Percentiles rank a stretch among this genome's conserved stretches.
These are phyloP conservation scores for Oscheius sp. DNA, from an alignment of 1,140 invertebrate species.

Conservation along the genomic window DNA sequence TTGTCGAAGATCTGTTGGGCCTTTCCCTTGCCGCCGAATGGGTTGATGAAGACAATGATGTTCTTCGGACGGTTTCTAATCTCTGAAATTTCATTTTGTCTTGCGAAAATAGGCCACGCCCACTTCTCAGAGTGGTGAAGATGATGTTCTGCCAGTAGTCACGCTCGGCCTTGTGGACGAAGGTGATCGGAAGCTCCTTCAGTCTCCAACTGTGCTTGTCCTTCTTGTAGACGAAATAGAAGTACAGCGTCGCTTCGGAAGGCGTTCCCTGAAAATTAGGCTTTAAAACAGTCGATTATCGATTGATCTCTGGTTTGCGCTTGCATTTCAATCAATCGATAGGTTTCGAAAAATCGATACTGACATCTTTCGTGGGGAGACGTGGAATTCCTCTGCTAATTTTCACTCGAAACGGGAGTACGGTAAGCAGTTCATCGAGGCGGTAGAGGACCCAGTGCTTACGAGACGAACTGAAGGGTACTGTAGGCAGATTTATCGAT, in stretches of 20 bases:
- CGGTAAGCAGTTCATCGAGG: constrained; percentile 30
- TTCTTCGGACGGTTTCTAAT: constrained; percentile 69
- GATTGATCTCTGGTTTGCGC: neutral
- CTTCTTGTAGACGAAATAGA: constrained; percentile 41
- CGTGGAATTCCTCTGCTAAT: constrained; percentile 16
- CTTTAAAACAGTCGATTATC: neutral
- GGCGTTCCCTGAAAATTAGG: constrained; percentile 18
- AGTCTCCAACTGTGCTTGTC: constrained; percentile 41
- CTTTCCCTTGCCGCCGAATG: constrained; percentile 76
- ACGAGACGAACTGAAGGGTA: neutral
- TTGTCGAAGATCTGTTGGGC: constrained; percentile 64
- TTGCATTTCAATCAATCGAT: neutral
- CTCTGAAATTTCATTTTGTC: constrained; percentile 62
- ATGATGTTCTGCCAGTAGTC: constrained; percentile 38
- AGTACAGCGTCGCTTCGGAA: constrained; percentile 34
- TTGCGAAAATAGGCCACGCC: neutral
- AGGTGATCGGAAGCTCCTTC: constrained; percentile 36
- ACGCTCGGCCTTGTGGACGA: constrained; percentile 31
- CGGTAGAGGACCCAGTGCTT: constrained; percentile 27
- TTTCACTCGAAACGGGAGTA: constrained; percentile 4
- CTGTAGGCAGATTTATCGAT: neutral
- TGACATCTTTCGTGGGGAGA: neutral
- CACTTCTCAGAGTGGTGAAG: constrained; percentile 30
- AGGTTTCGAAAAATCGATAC: neutral
- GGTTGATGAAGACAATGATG: constrained; percentile 79